Evolutionary conservation across 2,113 vertebrate species (phyloP).

Genomic region (Xenopus laevis): DNA sequence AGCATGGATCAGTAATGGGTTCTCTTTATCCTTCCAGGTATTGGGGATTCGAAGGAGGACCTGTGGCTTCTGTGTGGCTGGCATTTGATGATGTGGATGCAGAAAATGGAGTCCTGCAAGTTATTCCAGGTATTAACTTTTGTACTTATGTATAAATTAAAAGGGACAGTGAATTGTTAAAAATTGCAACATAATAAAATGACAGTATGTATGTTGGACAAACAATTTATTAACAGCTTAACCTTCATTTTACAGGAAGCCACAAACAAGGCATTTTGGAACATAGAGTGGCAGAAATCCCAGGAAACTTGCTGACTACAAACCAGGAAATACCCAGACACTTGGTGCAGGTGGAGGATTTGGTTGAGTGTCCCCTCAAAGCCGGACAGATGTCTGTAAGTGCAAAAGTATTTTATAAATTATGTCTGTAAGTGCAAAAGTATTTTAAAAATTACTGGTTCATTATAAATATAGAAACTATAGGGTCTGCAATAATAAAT

Average conservation of each 20-base stretch:
- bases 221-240: neutral
- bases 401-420: no score
- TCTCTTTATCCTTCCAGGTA: conserved; percentile 55
- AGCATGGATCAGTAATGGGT: neutral
- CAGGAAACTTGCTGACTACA: conserved; percentile 69
- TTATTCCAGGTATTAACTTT: conserved; percentile 68
- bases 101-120: conserved; percentile 69
- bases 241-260: conserved; percentile 54
- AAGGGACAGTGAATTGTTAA: no score
- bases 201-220: no score
- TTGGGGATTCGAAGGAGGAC: conserved; percentile 70
- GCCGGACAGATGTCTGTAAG: conserved; percentile 79
- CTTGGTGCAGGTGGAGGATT: conserved; percentile 57
- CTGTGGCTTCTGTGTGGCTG: conserved; percentile 73
- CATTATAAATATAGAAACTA: no score
- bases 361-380: conserved; percentile 62
- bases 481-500: no score
- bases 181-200: no score
- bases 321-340: conserved; percentile 75
- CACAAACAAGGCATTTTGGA: conserved; percentile 65
- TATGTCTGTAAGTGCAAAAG: no score
- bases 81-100: conserved; percentile 67
- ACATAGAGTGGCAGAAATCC: conserved; percentile 53
- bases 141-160: no score
- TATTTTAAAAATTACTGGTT: no score